Conservation (phyloP, 2,888 invertebrate species). For the Parnassius apollo region DNA sequence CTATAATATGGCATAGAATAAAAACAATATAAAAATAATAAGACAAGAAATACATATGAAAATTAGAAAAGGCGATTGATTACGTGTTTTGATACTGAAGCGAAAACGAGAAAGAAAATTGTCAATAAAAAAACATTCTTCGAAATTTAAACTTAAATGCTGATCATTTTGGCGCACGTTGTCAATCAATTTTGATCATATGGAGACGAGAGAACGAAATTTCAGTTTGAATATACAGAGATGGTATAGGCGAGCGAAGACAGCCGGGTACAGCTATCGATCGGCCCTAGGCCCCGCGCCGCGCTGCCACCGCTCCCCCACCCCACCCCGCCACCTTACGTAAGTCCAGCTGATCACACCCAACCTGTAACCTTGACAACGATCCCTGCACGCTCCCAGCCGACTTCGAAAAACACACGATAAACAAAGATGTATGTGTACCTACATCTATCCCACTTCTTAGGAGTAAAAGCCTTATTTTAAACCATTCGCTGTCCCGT, state of each 20-base stretch:
- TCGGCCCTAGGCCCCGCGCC: conserved; percentile 66
- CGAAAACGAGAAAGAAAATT: no score
- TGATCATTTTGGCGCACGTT: no score
- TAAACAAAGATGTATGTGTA: conserved; percentile 23
- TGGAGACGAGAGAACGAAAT: conserved; percentile 27
- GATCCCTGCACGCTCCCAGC: conserved; percentile 54
- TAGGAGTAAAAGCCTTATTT: no score
- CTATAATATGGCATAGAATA: no score
- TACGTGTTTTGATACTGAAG: no score
- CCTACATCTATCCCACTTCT: no score
- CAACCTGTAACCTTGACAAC: conserved; percentile 77
- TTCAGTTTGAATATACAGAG: conserved; percentile 53
- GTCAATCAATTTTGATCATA: background rate
- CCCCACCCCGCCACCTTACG: conserved; percentile 65
- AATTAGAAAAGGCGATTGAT: no score
- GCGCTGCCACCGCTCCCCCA: conserved; percentile 36
- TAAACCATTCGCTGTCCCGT: no score
- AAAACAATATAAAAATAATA: no score
- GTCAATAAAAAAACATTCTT: no score
- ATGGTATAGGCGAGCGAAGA: conserved; percentile 48
- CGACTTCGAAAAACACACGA: conserved; percentile 39
- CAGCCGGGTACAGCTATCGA: conserved; percentile 73
- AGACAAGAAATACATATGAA: no score
- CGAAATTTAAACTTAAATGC: no score
- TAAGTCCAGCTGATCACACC: conserved; percentile 79